phyloP scores from a whole-genome alignment of 53 echinoderm and acorn worm genomes.

The Paracentrotus lividus region DNA sequence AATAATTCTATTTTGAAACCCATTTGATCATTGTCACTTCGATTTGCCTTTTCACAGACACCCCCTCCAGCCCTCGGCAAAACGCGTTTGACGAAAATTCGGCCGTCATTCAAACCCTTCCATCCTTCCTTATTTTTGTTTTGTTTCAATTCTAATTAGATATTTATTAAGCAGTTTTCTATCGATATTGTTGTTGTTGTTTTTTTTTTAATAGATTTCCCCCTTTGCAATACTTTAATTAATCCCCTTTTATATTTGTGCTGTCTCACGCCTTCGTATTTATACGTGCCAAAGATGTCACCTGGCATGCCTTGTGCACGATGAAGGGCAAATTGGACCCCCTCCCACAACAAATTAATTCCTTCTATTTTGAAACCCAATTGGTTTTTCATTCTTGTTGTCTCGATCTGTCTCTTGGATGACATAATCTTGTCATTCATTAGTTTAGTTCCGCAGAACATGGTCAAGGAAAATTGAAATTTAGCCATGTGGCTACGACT shows the following conservation, averaged over 20 bases:
- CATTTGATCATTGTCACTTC: too few relatives aligned
- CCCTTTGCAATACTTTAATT: too few relatives aligned
- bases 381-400: neutral
- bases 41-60: too few relatives aligned
- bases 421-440: neutral
- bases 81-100: too few relatives aligned
- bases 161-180: too few relatives aligned
- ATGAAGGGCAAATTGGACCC: neutral
- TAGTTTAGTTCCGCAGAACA: neutral
- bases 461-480: neutral
- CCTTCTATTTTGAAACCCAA: conserved; percentile 20
- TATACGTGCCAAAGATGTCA: neutral
- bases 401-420: neutral
- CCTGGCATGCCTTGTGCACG: neutral
- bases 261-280: neutral
- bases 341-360: conserved; percentile 36
- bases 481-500: neutral
- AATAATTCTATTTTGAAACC: too few relatives aligned
- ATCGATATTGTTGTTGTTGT: too few relatives aligned
- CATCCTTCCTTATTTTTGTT: too few relatives aligned
- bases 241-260: neutral
- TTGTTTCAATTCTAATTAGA: too few relatives aligned
- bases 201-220: too few relatives aligned
- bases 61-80: too few relatives aligned
- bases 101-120: too few relatives aligned